Evolutionary conservation across 2,797 vertebrate genomes (phyloP).

Genomic region (Tokudaia muenninki): DNA sequence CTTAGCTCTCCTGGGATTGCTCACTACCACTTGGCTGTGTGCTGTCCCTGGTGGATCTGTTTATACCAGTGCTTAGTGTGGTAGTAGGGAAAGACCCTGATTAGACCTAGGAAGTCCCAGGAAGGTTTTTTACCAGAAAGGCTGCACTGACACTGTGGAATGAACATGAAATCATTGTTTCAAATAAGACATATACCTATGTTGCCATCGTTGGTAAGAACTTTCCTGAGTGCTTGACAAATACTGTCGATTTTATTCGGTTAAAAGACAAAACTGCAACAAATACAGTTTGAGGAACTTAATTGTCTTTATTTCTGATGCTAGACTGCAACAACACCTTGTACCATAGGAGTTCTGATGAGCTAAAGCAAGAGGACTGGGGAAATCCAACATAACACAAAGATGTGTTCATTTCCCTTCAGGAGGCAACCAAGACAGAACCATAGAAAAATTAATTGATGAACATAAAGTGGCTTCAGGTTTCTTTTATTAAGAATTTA

Average conservation of each 20-base stretch:
- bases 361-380: neutral
- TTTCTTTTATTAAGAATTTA: neutral
- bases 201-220: neutral
- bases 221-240: neutral
- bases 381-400: neutral
- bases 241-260: neutral
- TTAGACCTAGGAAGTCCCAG: neutral
- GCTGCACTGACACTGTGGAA: neutral
- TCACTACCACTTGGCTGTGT: accelerated
- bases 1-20: neutral
- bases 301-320: neutral
- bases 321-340: neutral
- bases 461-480: neutral
- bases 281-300: neutral
- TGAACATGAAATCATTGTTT: neutral
- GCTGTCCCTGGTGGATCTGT: accelerated
- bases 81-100: neutral
- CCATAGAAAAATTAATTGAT: neutral
- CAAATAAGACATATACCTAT: neutral
- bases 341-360: neutral
- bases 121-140: neutral
- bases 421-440: neutral
- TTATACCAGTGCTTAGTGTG: neutral
- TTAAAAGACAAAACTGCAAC: neutral
- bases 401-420: neutral